These are phyloP conservation scores for Tubiluchus corallicola DNA, from an alignment of 2,888 invertebrate species.

Conservation along the genomic window DNA sequence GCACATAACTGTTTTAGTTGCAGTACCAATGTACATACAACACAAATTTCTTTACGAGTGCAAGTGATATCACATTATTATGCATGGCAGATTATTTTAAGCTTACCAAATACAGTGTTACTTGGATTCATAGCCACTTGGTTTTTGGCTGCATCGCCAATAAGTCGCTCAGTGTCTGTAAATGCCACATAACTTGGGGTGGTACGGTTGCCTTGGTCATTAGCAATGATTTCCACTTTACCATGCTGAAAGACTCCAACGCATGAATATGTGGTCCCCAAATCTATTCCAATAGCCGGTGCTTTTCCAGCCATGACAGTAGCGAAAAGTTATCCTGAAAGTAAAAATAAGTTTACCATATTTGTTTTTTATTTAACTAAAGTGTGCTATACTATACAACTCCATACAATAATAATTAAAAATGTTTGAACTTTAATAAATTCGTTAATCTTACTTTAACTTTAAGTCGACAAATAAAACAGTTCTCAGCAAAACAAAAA, in stretches of 20 bases:
- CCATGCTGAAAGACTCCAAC: constrained; percentile 31
- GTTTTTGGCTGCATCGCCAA: constrained; percentile 33
- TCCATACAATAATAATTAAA: background rate
- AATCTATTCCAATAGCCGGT: background rate
- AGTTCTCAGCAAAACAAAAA: too few relatives aligned
- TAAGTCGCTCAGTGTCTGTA: constrained; percentile 35
- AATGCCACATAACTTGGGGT: constrained; percentile 56
- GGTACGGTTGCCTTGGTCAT: constrained; percentile 45
- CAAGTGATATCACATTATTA: too few relatives aligned
- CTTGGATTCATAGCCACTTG: constrained; percentile 46
- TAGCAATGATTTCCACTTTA: constrained; percentile 35
- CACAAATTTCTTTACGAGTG: too few relatives aligned
- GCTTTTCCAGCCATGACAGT: background rate
- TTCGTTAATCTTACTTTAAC: too few relatives aligned
- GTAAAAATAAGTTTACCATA: too few relatives aligned
- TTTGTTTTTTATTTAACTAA: background rate
- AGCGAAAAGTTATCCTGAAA: too few relatives aligned
- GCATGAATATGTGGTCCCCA: background rate
- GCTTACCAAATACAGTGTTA: constrained; percentile 39
- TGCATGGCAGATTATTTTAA: too few relatives aligned
- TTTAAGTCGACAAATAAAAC: too few relatives aligned
- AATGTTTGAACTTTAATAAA: too few relatives aligned
- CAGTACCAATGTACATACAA: too few relatives aligned
- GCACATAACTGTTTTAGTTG: too few relatives aligned
- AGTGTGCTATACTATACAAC: background rate